Conservation (phyloP, 2,888 invertebrate species). For the Eupithecia tripunctaria region DNA sequence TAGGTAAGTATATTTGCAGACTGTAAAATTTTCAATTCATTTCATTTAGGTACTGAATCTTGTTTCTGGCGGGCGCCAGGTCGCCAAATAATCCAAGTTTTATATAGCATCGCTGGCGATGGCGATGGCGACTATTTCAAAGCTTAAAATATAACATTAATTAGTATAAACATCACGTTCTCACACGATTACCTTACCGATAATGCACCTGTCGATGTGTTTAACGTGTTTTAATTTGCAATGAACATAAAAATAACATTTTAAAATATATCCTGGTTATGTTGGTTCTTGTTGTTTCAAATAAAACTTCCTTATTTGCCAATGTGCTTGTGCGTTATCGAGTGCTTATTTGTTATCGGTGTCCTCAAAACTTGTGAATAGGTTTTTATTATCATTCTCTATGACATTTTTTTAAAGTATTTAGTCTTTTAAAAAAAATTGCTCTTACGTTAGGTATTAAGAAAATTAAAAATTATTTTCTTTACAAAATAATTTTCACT, state of each 20-base stretch:
- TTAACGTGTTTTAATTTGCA: conserved; percentile 19
- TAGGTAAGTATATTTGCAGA: no score
- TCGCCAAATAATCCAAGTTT: not conserved
- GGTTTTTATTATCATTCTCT: not conserved
- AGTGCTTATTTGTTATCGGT: not conserved
- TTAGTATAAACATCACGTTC: conserved; percentile 29
- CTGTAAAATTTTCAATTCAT: no score
- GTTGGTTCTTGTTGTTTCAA: conserved; percentile 2
- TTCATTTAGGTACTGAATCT: not conserved
- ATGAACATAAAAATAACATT: conserved; percentile 19
- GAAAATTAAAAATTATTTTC: not conserved
- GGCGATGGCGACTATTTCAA: conserved; percentile 3
- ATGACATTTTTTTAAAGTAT: not conserved
- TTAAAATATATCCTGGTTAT: conserved; percentile 2
- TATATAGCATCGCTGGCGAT: no score
- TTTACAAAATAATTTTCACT: not conserved
- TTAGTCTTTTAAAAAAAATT: not conserved
- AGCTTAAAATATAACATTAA: conserved; percentile 5
- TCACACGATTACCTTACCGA: conserved; percentile 21
- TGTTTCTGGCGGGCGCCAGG: no score
- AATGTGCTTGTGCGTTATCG: not conserved
- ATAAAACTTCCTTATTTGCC: conserved; percentile 6
- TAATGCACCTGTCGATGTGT: conserved; percentile 29
- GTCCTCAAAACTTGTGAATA: not conserved
- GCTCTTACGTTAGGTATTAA: not conserved